A percentile compares a stretch with the other conserved stretches of the same genome.
Conservation (phyloP, 2,113 vertebrate species). For the Eurypyga helias region DNA sequence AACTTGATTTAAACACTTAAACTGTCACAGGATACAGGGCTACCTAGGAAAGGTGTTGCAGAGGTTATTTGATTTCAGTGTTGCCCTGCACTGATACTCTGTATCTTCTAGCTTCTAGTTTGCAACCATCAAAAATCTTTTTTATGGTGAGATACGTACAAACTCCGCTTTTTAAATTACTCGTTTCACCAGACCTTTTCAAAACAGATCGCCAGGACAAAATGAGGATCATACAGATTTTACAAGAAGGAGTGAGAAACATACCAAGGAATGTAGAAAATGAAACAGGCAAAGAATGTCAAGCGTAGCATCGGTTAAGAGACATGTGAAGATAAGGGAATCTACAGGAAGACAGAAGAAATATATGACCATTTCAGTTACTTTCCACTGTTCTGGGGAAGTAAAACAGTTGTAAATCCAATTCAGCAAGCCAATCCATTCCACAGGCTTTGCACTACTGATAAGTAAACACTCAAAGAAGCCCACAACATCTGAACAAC, state of each 20-base stretch:
- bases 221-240: background rate
- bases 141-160: background rate
- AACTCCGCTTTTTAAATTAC: background rate
- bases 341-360: background rate
- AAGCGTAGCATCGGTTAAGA: background rate
- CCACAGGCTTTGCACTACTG: background rate
- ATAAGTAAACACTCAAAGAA: conserved; percentile 22
- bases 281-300: background rate
- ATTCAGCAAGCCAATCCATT: background rate
- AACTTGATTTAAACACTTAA: background rate
- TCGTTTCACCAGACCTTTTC: background rate
- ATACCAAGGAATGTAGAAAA: background rate
- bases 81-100: background rate
- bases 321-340: background rate
- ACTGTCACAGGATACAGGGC: background rate
- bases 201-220: background rate
- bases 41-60: background rate
- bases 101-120: background rate
- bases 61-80: background rate
- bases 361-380: background rate
- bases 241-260: background rate
- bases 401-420: background rate
- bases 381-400: background rate
- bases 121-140: background rate
- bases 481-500: background rate